Evolutionary conservation across 2,888 invertebrate species (phyloP), one percentile per base, ranked within the genome.

Genomic region (Tyria jacobaeae): DNA sequence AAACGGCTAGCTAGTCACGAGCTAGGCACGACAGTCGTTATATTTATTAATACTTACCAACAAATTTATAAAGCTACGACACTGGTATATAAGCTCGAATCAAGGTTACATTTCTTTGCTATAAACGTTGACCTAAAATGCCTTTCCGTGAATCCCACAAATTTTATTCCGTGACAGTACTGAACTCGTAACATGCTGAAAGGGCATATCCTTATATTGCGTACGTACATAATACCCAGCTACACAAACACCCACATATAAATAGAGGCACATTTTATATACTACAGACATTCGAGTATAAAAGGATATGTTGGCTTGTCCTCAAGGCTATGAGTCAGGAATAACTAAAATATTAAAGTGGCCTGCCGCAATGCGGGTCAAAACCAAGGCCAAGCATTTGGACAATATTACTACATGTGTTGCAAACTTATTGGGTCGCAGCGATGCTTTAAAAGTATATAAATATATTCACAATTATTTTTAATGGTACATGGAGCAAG

Each of bases 331-430:
- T 81, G 73, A 75, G 79, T 78, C 71, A 59, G 68, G 65, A 60
- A 72, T 71, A 68, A 80, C 78, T 83, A 76, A 82, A 83, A 82
- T 82, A 83, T 82, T 82, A 82, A 82, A 75, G 78, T 73, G 62
- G 70, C 69, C 58, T 75, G 73, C 82, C 82, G 82, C 82, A 83
- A 70, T 83, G 82, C 82, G 82, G 82, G 70, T 60, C 62, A 44
- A 44, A 61, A 52, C 64, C 82, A 81, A 82, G 82, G 82, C 64
- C 76, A 66, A 71, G 60, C 49, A 68, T 39, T 70, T 58, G 72
- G 70, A 74, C 74, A 74, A 62, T 63, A 62, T 59, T 27, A 3
- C 34, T 44, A 67, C 64, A 68, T 56, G 61, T 64, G 65, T 34
- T 74, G 74, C 75, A 68, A 57, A 70, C 37, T 37, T 35, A 66